Evolutionary conservation across 2,888 invertebrate species (phyloP).

Genomic region (Ganaspis brasiliensis): DNA sequence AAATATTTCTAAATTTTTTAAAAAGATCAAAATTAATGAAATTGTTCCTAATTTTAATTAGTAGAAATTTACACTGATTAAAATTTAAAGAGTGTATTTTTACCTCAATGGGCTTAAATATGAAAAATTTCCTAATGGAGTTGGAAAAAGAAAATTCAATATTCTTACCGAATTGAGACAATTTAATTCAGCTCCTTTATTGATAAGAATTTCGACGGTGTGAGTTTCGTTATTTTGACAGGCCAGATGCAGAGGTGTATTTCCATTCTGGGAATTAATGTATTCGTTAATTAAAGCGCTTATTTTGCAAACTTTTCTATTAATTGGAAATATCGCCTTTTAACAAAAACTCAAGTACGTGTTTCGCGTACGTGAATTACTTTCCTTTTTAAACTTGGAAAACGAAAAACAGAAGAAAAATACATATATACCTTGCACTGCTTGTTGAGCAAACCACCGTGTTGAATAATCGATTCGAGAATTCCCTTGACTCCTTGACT

Average conservation of each 20-base stretch:
- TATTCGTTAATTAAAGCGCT: conserved; percentile 37
- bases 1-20: too few species aligned
- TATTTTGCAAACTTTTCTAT: neutral
- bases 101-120: too few species aligned
- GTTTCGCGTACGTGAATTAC: conserved; percentile 10
- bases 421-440: conserved; percentile 85
- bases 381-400: conserved; percentile 10
- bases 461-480: conserved; percentile 85
- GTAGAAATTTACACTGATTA: too few species aligned
- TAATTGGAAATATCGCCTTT: conserved; percentile 4
- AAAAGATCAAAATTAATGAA: too few species aligned
- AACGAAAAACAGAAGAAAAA: conserved; percentile 1
- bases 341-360: conserved; percentile 11
- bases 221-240: conserved; percentile 88
- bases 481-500: conserved; percentile 87
- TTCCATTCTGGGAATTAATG: conserved; percentile 83
- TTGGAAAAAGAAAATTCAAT: neutral
- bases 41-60: too few species aligned
- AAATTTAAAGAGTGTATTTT: too few species aligned
- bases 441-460: conserved; percentile 85
- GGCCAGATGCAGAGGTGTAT: conserved; percentile 89
- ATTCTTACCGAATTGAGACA: conserved; percentile 86
- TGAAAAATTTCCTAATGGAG: neutral
- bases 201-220: conserved; percentile 86
- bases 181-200: conserved; percentile 87